Evolutionary conservation across 2,797 vertebrate genomes (phyloP).

Genomic region (Diglossa cyanea): DNA sequence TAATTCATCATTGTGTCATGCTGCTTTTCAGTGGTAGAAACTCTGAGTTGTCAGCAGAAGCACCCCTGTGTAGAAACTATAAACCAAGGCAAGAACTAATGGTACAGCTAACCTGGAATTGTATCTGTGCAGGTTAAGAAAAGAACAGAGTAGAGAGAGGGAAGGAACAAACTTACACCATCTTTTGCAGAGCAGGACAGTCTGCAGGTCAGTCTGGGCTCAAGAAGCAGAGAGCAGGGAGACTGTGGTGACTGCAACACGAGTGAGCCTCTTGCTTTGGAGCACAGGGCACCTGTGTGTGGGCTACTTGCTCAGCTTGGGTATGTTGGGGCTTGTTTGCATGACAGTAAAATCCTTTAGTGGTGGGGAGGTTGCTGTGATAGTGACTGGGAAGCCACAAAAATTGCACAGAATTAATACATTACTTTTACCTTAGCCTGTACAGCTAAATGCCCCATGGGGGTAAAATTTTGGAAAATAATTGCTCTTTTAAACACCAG

Average conservation of each 20-base stretch:
- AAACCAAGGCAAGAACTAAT: neutral
- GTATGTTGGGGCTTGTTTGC: neutral
- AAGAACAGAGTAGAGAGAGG: neutral
- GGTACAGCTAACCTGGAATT: neutral
- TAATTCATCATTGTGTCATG: neutral
- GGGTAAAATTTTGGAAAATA: neutral
- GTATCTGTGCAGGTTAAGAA: neutral
- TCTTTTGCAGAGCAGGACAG: neutral
- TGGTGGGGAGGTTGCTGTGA: neutral
- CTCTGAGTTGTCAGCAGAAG: slow-evolving; percentile 27
- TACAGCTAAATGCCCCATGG: neutral
- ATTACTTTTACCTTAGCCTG: neutral
- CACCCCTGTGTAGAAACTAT: neutral
- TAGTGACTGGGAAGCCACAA: neutral
- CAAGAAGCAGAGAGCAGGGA: neutral
- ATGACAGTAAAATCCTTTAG: neutral
- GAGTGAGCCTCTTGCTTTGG: neutral
- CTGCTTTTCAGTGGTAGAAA: slow-evolving; percentile 11
- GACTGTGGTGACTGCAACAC: neutral
- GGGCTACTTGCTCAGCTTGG: neutral
- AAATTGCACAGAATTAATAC: neutral
- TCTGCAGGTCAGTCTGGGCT: neutral
- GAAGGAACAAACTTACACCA: neutral
- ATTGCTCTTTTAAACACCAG: neutral
- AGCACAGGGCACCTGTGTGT: neutral